These are phyloP conservation scores for Hirtodrosophila histrioides DNA, from an alignment of 2,888 invertebrate genomes.

Conservation along the genomic window DNA sequence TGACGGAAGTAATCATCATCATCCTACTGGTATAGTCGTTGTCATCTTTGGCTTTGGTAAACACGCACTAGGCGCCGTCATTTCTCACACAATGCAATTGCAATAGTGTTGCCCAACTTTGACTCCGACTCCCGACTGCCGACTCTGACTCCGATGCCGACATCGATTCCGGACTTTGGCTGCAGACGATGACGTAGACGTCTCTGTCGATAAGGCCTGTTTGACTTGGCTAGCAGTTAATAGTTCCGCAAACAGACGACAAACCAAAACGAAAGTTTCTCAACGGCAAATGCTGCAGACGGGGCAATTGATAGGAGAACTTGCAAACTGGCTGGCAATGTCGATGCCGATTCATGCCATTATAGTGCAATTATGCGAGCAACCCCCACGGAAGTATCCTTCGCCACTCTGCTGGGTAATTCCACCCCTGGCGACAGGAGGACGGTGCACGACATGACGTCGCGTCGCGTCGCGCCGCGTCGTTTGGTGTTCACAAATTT, in stretches of 20 bases:
- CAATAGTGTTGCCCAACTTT: slow-evolving; percentile 32
- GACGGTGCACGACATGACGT: slow-evolving; percentile 61
- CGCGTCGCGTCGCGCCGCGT: slow-evolving; percentile 34
- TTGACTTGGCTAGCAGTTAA: slow-evolving; percentile 47
- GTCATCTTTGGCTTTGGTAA: slow-evolving; percentile 38
- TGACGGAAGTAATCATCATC: slow-evolving; percentile 68
- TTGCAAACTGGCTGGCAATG: slow-evolving; percentile 28
- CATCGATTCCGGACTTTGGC: slow-evolving; percentile 3
- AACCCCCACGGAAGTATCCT: slow-evolving; percentile 51
- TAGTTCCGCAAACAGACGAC: slow-evolving; percentile 61
- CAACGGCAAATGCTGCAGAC: slow-evolving; percentile 39
- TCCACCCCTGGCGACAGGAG: slow-evolving; percentile 56
- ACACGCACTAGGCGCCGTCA: slow-evolving; percentile 31
- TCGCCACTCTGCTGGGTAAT: slow-evolving; percentile 16
- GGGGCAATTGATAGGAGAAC: slow-evolving; percentile 60
- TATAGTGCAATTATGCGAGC: slow-evolving; percentile 73
- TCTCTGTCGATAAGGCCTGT: slow-evolving; percentile 46
- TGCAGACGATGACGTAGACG: slow-evolving; percentile 38
- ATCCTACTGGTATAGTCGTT: slow-evolving; percentile 17
- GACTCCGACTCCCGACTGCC: background rate
- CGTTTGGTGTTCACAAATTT: slow-evolving; percentile 42
- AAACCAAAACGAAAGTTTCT: slow-evolving; percentile 66
- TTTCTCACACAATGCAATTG: slow-evolving; percentile 29
- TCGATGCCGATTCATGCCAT: slow-evolving; percentile 51
- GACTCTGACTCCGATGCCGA: slow-evolving; percentile 5